Percentiles rank a stretch among this genome's conserved stretches.
Conservation (phyloP, 2,113 vertebrate species). For the Recurvirostra avosetta region DNA sequence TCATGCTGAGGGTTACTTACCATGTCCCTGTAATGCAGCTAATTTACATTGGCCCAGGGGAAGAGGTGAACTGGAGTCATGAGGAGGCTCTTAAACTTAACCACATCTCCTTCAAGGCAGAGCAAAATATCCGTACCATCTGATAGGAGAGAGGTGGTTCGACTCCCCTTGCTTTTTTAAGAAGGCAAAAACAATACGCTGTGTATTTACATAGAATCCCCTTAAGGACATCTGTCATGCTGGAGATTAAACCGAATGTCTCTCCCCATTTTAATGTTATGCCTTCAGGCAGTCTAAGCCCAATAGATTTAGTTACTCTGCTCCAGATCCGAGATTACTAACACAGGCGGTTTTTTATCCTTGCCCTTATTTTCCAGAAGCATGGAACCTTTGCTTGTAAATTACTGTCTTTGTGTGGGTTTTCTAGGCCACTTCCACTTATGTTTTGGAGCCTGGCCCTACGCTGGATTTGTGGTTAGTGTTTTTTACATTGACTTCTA, state of each 20-base stretch:
- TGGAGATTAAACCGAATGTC: slow-evolving; percentile 60
- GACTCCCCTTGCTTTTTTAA: background rate
- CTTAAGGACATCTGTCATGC: slow-evolving; percentile 67
- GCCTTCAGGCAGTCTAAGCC: slow-evolving; percentile 58
- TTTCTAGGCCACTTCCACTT: slow-evolving; percentile 35
- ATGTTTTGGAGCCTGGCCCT: background rate
- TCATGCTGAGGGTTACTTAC: background rate
- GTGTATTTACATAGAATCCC: slow-evolving; percentile 64
- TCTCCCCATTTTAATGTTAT: slow-evolving; percentile 61
- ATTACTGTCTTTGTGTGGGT: slow-evolving; percentile 23
- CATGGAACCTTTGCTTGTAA: background rate
- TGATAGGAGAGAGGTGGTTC: slow-evolving; percentile 9
- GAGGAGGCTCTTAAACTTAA: slow-evolving; percentile 26
- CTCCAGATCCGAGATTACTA: slow-evolving; percentile 59
- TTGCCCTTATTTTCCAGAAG: slow-evolving; percentile 46
- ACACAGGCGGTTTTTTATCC: slow-evolving; percentile 28
- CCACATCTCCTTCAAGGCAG: slow-evolving; percentile 16
- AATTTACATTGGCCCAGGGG: slow-evolving; percentile 38
- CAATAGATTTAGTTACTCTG: slow-evolving; percentile 44
- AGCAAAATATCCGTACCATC: background rate
- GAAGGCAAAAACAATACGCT: slow-evolving; percentile 26
- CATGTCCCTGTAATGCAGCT: background rate
- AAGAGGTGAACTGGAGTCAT: background rate
- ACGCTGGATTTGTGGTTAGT: slow-evolving; percentile 17
- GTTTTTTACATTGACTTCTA: slow-evolving; percentile 19